phyloP scores from a whole-genome alignment of 2,888 invertebrate species.

The Choreutis nemorana region DNA sequence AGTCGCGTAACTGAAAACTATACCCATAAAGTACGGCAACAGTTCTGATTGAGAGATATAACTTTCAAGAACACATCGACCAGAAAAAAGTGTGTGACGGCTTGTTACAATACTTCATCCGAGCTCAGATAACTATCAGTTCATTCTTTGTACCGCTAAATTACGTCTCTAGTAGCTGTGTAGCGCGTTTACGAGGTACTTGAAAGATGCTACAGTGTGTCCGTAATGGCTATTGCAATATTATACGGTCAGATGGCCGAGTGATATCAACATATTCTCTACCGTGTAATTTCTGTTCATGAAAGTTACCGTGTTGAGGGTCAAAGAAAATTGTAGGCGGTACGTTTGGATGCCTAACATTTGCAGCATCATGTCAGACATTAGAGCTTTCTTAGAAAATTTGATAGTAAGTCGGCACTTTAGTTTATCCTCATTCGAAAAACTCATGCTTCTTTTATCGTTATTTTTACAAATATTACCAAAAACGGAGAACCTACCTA shows the following conservation, averaged over 20 bases:
- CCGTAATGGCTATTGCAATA: conserved; percentile 60
- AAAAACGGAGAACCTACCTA: no score
- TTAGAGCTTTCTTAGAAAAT: conserved; percentile 45
- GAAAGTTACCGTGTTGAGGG: conserved; percentile 40
- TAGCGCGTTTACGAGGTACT: conserved; percentile 60
- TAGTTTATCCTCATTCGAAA: no score
- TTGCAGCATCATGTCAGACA: conserved; percentile 37
- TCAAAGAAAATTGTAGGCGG: conserved; percentile 50
- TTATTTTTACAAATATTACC: no score
- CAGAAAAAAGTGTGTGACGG: conserved; percentile 46
- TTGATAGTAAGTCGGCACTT: no score
- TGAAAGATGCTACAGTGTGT: conserved; percentile 56
- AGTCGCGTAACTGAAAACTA: conserved; percentile 25
- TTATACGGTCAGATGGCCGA: conserved; percentile 54
- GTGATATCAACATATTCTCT: conserved; percentile 54
- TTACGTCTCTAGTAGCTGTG: conserved; percentile 61
- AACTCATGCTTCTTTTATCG: no score
- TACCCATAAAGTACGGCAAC: conserved; percentile 19
- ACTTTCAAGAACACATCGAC: conserved; percentile 52
- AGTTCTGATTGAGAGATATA: conserved; percentile 39
- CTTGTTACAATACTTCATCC: conserved; percentile 46
- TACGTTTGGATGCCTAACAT: conserved; percentile 38
- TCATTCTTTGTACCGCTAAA: conserved; percentile 62
- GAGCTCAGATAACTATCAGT: conserved; percentile 53
- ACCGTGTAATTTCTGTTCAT: conserved; percentile 52